Percentiles rank a stretch among this genome's conserved stretches.
These are phyloP conservation scores for Pegoplata infirma DNA, from an alignment of 2,888 invertebrate genomes.

Conservation along the genomic window DNA sequence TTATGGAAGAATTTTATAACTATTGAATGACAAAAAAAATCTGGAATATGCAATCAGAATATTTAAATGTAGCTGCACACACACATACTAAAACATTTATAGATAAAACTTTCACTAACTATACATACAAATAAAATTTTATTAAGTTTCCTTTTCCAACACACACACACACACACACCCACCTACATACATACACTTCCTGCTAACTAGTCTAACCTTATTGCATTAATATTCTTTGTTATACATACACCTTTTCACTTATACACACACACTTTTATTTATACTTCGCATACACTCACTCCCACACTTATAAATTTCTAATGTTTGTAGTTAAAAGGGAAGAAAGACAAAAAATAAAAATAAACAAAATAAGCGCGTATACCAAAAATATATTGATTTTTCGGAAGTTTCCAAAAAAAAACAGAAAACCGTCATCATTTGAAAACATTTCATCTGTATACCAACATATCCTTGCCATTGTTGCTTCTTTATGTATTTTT, in stretches of 20 bases:
- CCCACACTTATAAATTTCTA: not conserved
- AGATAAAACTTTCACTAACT: slow-evolving; percentile 11
- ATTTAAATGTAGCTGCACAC: not conserved
- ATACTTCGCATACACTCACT: no score
- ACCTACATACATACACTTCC: no score
- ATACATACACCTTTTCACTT: not conserved
- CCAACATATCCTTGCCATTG: not conserved
- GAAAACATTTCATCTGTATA: no score
- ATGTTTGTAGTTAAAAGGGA: not conserved
- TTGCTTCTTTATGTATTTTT: not conserved
- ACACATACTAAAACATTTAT: not conserved
- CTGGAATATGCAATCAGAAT: not conserved
- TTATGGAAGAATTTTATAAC: no score
- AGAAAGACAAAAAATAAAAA: no score
- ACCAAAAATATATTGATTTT: slow-evolving; percentile 51
- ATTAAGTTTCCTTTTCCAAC: not conserved
- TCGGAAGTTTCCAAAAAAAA: slow-evolving; percentile 7
- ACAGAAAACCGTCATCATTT: slow-evolving; percentile 6
- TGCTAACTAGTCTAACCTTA: no score
- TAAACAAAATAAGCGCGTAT: not conserved
- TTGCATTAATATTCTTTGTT: not conserved
- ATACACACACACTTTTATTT: no score
- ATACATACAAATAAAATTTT: not conserved
- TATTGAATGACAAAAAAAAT: no score
- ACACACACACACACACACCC: not conserved